Evolutionary conservation across 2,113 vertebrate genomes (phyloP).

Genomic region (Pteronura brasiliensis): DNA sequence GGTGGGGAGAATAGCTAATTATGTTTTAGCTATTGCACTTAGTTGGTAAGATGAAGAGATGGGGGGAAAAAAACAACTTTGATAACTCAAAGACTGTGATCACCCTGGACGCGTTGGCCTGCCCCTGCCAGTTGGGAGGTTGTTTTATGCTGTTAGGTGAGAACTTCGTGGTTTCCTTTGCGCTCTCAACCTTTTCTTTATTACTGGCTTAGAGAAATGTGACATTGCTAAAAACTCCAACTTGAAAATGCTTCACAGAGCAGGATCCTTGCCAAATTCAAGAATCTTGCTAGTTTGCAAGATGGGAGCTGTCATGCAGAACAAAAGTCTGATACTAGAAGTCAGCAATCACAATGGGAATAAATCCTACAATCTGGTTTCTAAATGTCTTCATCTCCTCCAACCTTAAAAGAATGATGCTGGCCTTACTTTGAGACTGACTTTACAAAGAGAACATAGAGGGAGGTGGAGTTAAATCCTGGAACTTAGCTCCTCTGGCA

Average conservation of each 20-base stretch:
- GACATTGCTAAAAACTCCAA: conserved; percentile 47
- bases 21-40: not conserved
- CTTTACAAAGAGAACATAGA: conserved; percentile 44
- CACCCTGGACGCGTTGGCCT: not conserved
- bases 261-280: conserved; percentile 63
- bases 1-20: not conserved
- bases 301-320: conserved; percentile 13
- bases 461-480: conserved; percentile 10
- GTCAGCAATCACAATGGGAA: conserved; percentile 44
- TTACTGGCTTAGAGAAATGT: conserved; percentile 34
- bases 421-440: conserved; percentile 32
- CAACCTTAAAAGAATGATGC: not conserved
- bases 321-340: conserved; percentile 49
- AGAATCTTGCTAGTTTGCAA: conserved; percentile 56
- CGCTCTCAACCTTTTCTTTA: not conserved
- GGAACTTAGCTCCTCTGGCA: conserved; percentile 13
- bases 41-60: conserved; percentile 12
- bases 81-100: not conserved
- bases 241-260: conserved; percentile 56
- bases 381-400: conserved; percentile 43
- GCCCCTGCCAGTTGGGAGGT: not conserved
- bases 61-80: not conserved
- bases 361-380: conserved; percentile 37
- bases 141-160: not conserved
- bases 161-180: not conserved